Percentiles rank a stretch among this genome's conserved stretches.
Conservation (phyloP, 2,113 vertebrate genomes). For the Tetrax tetrax region DNA sequence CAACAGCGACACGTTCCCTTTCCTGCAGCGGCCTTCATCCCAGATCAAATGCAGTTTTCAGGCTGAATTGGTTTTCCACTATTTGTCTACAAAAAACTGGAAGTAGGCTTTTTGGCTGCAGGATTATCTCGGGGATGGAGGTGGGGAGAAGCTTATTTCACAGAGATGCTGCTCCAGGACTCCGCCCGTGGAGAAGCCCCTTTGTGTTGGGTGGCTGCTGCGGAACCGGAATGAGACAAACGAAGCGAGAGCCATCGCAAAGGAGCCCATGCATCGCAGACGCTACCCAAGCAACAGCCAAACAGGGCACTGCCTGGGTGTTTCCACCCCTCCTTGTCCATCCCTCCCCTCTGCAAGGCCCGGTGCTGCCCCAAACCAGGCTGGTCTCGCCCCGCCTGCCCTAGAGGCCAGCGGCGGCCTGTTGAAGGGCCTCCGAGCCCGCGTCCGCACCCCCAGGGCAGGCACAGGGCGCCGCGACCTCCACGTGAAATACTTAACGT, state of each 20-base stretch:
- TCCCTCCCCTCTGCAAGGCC: not conserved
- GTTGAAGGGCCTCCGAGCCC: not conserved
- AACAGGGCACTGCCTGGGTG: fast-evolving
- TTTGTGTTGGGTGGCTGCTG: fast-evolving
- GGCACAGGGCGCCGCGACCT: not conserved
- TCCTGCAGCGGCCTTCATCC: not conserved
- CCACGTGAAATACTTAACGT: not conserved
- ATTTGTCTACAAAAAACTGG: not conserved
- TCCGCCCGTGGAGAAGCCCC: not conserved
- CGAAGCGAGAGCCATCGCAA: not conserved
- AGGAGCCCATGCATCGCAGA: not conserved
- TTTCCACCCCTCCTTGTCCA: not conserved
- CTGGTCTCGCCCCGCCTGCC: fast-evolving
- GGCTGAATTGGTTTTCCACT: not conserved
- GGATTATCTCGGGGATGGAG: not conserved
- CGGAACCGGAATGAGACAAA: not conserved
- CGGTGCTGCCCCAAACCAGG: not conserved
- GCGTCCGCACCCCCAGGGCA: not conserved
- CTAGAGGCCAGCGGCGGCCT: not conserved
- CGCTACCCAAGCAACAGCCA: not conserved
- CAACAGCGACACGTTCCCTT: not conserved
- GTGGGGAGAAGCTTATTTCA: not conserved
- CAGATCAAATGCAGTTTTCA: not conserved
- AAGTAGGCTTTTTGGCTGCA: not conserved
- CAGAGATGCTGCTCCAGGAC: not conserved